Evolutionary conservation across 2,797 vertebrate species (phyloP).

Genomic region (Enteromius radiatus): DNA sequence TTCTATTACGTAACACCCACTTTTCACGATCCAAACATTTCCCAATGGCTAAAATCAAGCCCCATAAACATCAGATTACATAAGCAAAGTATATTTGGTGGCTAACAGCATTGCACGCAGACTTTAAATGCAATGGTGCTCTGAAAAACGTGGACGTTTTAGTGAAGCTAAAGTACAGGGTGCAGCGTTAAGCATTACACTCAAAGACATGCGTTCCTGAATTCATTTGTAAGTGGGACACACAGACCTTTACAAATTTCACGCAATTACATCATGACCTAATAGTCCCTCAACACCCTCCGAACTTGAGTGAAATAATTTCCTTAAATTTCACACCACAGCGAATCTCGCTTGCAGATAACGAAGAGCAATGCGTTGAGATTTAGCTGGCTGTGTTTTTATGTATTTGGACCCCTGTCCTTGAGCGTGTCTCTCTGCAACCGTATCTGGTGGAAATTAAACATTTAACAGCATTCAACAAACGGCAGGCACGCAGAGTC

Average conservation of each 20-base stretch:
- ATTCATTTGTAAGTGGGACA: conserved; percentile 50
- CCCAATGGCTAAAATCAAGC: neutral
- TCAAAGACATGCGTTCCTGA: conserved; percentile 48
- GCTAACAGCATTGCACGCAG: neutral
- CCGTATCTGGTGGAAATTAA: conserved; percentile 58
- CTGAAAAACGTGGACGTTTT: neutral
- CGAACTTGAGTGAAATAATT: conserved; percentile 52
- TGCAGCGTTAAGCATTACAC: conserved; percentile 41
- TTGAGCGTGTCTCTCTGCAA: conserved; percentile 55
- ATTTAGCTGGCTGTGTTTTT: conserved; percentile 54
- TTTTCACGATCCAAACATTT: neutral
- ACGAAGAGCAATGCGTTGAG: conserved; percentile 41
- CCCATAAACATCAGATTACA: neutral
- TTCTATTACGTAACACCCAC: neutral
- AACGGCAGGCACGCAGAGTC: conserved; percentile 36
- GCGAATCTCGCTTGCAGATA: conserved; percentile 36
- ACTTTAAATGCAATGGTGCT: conserved; percentile 11
- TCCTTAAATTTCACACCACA: conserved; percentile 51
- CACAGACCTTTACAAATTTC: conserved; percentile 60
- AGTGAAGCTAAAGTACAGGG: conserved; percentile 29
- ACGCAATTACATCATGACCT: conserved; percentile 64
- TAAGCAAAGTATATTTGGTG: neutral
- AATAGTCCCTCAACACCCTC: conserved; percentile 51
- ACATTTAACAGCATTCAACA: conserved; percentile 59
- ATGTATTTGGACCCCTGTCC: conserved; percentile 56